Evolutionary conservation across 1,140 invertebrate species (phyloP).

Genomic region (Aethina tumida): DNA sequence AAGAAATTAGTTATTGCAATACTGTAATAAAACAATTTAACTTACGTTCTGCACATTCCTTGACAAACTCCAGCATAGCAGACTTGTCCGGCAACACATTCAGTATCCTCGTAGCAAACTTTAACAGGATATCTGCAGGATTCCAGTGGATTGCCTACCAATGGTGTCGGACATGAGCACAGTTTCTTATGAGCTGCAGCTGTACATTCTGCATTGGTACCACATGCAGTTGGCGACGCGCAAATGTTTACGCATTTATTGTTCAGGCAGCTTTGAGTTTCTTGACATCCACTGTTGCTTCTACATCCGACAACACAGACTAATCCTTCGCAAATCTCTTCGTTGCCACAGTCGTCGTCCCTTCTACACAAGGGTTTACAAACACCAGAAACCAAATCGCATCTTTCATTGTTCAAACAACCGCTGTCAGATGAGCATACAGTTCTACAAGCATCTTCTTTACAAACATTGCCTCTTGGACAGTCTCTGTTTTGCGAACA

Average conservation of each 20-base stretch:
- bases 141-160: conserved; percentile 63
- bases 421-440: conserved; percentile 64
- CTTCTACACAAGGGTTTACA: conserved; percentile 63
- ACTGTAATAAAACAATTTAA: not conserved
- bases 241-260: conserved; percentile 71
- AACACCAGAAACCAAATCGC: conserved; percentile 44
- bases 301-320: conserved; percentile 70
- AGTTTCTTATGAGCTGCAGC: conserved; percentile 57
- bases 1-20: conserved; percentile 3
- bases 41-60: conserved; percentile 54
- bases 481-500: conserved; percentile 70
- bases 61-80: conserved; percentile 69
- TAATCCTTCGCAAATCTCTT: conserved; percentile 75
- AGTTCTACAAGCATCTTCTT: conserved; percentile 58
- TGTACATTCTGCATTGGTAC: conserved; percentile 66
- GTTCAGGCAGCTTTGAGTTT: conserved; percentile 56
- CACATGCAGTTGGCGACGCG: conserved; percentile 64
- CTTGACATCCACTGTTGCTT: conserved; percentile 64
- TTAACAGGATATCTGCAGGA: conserved; percentile 59
- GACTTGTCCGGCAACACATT: conserved; percentile 55
- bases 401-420: conserved; percentile 74
- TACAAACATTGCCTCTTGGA: conserved; percentile 54
- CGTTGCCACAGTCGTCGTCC: conserved; percentile 70
- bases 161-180: conserved; percentile 60
- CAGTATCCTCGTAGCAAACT: conserved; percentile 49